phyloP scores from a whole-genome alignment of 1,140 invertebrate species.

The Mylabris phalerata region DNA sequence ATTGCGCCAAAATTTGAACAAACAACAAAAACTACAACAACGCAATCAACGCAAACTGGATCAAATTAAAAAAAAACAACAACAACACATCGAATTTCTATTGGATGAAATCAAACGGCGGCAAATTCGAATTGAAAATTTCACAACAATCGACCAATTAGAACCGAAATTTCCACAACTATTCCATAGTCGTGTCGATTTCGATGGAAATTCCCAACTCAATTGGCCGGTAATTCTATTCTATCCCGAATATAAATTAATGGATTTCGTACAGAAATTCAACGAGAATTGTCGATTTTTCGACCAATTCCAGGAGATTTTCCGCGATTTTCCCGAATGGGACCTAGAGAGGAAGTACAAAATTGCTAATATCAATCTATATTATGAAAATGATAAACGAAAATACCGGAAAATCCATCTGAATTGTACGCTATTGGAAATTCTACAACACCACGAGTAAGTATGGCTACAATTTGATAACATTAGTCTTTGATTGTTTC shows the following conservation, averaged over 20 bases:
- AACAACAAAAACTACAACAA: conserved; percentile 42
- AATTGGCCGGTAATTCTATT: conserved; percentile 77
- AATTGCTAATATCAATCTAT: conserved; percentile 61
- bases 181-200: conserved; percentile 50
- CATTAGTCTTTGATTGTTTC: too few species aligned
- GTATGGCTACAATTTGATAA: background rate
- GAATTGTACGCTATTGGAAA: conserved; percentile 53
- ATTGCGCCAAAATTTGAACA: conserved; percentile 53
- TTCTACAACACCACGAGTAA: conserved; percentile 58
- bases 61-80: conserved; percentile 46
- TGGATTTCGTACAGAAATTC: conserved; percentile 68
- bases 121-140: conserved; percentile 13
- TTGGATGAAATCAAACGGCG: conserved; percentile 44
- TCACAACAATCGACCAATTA: conserved; percentile 45
- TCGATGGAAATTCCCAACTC: conserved; percentile 53
- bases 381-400: conserved; percentile 71
- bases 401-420: conserved; percentile 44
- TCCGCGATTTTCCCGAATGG: conserved; percentile 65
- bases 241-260: conserved; percentile 71
- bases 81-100: conserved; percentile 51
- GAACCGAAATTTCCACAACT: conserved; percentile 58
- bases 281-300: conserved; percentile 64
- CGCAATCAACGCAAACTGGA: conserved; percentile 55
- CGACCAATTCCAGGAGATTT: conserved; percentile 66
- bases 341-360: conserved; percentile 66